Conservation (phyloP, 1,140 invertebrate species). For the Anadara kagoshimensis region DNA sequence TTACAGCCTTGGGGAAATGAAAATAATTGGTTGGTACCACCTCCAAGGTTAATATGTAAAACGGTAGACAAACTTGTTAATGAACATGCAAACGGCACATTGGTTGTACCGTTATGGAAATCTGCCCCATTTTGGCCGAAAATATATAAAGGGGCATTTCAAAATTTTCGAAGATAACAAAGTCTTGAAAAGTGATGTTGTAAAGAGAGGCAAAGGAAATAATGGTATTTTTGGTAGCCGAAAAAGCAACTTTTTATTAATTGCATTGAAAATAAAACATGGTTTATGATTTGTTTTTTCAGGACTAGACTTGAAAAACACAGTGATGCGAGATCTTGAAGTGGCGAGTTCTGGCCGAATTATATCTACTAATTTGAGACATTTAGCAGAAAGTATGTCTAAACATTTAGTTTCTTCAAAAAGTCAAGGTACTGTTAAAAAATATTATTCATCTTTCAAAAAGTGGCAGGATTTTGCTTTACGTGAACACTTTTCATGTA, state of each 20-base stretch:
- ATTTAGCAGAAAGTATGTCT: not conserved
- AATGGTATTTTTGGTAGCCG: constrained; percentile 1
- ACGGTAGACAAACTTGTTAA: constrained; percentile 8
- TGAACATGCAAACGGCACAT: not conserved
- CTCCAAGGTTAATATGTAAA: constrained; percentile 3
- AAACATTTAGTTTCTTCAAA: not conserved
- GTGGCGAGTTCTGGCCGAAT: not conserved
- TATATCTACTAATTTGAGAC: not conserved
- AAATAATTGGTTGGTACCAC: constrained; percentile 36
- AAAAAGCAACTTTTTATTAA: not conserved
- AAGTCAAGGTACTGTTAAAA: constrained; percentile 20
- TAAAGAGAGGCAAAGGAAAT: not conserved
- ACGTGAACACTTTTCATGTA: not conserved
- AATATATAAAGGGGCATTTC: not conserved
- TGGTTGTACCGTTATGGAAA: constrained; percentile 18
- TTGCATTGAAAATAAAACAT: constrained; percentile 11
- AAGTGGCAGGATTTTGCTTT: constrained; percentile 2
- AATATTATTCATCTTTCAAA: constrained; percentile 17
- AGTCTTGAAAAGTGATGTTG: not conserved
- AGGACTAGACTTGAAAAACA: not conserved
- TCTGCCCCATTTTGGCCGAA: constrained; percentile 1
- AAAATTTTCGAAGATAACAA: not conserved
- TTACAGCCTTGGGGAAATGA: not conserved
- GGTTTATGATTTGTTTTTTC: not conserved
- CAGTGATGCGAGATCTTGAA: not conserved